Percentiles rank a stretch among this genome's conserved stretches.
Evolutionary conservation across 2,888 invertebrate genomes (phyloP).

Genomic region (Acronicta alni): DNA sequence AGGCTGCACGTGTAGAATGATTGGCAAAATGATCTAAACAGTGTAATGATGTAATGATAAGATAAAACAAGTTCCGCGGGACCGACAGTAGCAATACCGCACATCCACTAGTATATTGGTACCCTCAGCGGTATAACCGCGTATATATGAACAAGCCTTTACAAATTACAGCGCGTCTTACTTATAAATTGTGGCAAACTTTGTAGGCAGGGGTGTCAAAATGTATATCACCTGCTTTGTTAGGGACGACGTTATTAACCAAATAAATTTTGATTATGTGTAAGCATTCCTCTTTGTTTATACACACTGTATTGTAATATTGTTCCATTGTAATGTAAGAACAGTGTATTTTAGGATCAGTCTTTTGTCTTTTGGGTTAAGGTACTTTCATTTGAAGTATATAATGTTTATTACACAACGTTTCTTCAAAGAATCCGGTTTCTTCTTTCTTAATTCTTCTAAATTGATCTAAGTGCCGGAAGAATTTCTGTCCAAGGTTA

Average conservation of each 20-base stretch:
- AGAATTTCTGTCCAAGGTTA: no score
- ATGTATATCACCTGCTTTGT: constrained; percentile 56
- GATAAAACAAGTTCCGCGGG: no score
- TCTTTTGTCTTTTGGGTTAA: constrained; percentile 22
- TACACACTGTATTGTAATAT: constrained; percentile 29
- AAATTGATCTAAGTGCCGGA: no score
- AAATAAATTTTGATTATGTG: constrained; percentile 63
- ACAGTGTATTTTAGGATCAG: constrained; percentile 23
- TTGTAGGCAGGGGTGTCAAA: constrained; percentile 44
- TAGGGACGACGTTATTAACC: constrained; percentile 52
- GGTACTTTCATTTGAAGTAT: background rate
- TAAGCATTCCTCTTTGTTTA: constrained; percentile 50
- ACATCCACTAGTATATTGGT: no score
- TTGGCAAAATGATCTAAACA: no score
- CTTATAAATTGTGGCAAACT: constrained; percentile 54
- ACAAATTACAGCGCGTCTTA: constrained; percentile 43
- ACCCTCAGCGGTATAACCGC: no score
- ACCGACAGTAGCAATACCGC: no score
- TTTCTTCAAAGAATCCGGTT: background rate
- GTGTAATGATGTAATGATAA: no score
- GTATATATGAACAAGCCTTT: no score
- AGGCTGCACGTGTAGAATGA: no score
- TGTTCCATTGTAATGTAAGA: constrained; percentile 25
- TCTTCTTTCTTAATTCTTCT: no score
- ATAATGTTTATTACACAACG: constrained; percentile 7